These are phyloP conservation scores for Drosophila pandora DNA, from an alignment of 1,140 invertebrate species.

Conservation along the genomic window DNA sequence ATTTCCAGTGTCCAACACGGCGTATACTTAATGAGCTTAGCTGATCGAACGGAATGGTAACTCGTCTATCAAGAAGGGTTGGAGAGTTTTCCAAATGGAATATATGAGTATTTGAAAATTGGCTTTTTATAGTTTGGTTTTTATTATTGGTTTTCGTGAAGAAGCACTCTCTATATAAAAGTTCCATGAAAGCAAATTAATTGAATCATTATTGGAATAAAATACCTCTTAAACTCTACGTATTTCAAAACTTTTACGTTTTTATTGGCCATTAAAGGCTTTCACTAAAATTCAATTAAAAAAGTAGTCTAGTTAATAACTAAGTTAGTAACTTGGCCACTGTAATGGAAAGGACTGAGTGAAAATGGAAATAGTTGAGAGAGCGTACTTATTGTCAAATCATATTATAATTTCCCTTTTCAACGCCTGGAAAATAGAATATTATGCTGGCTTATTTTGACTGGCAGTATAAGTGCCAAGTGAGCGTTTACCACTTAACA, in stretches of 20 bases:
- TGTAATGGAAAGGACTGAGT: too few species aligned
- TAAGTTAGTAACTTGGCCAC: too few species aligned
- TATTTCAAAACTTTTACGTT: too few species aligned
- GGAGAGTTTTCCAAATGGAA: neutral
- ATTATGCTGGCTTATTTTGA: neutral
- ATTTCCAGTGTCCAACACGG: conserved; percentile 39
- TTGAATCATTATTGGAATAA: neutral
- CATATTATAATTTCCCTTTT: neutral
- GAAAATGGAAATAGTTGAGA: too few species aligned
- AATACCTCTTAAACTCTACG: too few species aligned
- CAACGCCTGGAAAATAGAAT: neutral
- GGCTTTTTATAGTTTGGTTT: neutral
- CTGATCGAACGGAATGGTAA: conserved; percentile 43
- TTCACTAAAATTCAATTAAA: neutral
- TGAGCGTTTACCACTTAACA: conserved; percentile 38
- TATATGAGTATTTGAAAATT: neutral
- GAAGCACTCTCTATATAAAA: too few species aligned
- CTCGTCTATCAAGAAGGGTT: conserved; percentile 17
- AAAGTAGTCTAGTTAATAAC: neutral
- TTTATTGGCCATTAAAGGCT: neutral
- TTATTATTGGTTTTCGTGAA: too few species aligned
- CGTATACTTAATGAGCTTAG: conserved; percentile 69
- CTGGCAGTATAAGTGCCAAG: conserved; percentile 62
- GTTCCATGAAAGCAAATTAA: too few species aligned
- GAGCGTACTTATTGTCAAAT: neutral